These are phyloP conservation scores for Zaprionus camerounensis DNA, from an alignment of 1,140 invertebrate species.

Conservation along the genomic window DNA sequence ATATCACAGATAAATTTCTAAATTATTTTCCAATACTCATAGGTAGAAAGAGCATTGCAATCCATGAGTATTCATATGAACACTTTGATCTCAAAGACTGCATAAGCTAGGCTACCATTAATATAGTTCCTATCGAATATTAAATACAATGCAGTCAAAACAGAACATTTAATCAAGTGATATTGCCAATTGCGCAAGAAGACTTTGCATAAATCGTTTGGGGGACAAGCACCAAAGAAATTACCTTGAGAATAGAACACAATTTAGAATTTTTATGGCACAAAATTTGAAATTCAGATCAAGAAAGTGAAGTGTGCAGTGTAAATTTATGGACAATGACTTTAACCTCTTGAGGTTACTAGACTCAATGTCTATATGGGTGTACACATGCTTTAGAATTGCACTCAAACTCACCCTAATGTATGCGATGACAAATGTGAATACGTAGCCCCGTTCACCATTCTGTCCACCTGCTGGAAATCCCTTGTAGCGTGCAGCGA, in stretches of 20 bases:
- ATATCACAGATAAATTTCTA: too few relatives aligned
- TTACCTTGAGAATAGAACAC: not conserved
- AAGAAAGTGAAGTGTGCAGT: not conserved
- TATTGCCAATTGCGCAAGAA: not conserved
- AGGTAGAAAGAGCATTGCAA: too few relatives aligned
- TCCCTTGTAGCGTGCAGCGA: slow-evolving; percentile 90
- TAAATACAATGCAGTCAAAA: not conserved
- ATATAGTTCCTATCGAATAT: too few relatives aligned
- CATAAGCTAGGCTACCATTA: not conserved
- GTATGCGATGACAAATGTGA: slow-evolving; percentile 99
- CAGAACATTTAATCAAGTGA: not conserved
- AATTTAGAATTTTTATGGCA: not conserved
- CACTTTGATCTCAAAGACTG: not conserved
- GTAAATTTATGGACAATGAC: not conserved
- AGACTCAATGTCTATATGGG: too few relatives aligned
- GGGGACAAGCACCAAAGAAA: too few relatives aligned
- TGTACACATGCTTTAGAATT: not conserved
- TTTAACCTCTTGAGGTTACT: too few relatives aligned
- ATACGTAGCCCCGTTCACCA: slow-evolving; percentile 96
- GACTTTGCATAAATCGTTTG: not conserved
- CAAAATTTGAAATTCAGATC: not conserved
- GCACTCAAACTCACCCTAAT: slow-evolving; percentile 89
- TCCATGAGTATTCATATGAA: not conserved
- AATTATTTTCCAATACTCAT: too few relatives aligned
- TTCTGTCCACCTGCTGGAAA: slow-evolving; percentile 96